Evolutionary conservation across 1,140 invertebrate genomes (phyloP).

Genomic region (Eueides isabella): DNA sequence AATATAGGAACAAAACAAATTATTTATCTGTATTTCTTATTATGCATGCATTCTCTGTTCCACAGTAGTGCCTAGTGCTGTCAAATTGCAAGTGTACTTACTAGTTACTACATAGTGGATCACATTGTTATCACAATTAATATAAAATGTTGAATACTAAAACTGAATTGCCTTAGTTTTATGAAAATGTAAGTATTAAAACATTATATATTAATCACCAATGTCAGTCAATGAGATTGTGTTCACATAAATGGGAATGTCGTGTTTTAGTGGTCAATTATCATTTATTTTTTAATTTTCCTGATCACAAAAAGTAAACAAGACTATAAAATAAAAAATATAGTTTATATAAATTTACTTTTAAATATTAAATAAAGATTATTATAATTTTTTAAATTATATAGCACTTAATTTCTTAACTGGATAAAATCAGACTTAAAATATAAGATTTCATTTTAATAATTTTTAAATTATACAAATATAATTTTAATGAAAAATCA

Average conservation of each 20-base stretch:
- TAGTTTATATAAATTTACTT: not conserved
- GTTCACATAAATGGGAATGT: not conserved
- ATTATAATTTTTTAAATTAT: not conserved
- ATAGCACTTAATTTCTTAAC: not conserved
- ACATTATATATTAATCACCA: not conserved
- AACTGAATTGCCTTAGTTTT: slow-evolving; percentile 16
- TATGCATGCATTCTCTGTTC: not conserved
- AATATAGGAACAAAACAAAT: not conserved
- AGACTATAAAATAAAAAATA: not conserved
- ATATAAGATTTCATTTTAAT: not conserved
- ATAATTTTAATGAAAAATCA: no score
- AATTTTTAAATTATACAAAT: no score
- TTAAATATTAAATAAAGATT: not conserved
- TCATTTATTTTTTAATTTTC: not conserved
- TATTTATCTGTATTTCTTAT: slow-evolving; percentile 21
- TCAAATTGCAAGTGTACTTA: slow-evolving; percentile 33
- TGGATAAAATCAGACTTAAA: no score
- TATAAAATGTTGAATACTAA: slow-evolving; percentile 30
- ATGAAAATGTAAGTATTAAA: slow-evolving; percentile 33
- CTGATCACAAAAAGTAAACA: not conserved
- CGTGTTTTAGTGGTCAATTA: not conserved
- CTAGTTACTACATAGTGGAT: slow-evolving; percentile 28
- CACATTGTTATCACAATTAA: slow-evolving; percentile 29
- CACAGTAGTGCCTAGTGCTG: slow-evolving; percentile 1
- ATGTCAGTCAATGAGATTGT: not conserved